Conservation (phyloP, 2,888 invertebrate species). For the Anoplius nigerrimus region DNA sequence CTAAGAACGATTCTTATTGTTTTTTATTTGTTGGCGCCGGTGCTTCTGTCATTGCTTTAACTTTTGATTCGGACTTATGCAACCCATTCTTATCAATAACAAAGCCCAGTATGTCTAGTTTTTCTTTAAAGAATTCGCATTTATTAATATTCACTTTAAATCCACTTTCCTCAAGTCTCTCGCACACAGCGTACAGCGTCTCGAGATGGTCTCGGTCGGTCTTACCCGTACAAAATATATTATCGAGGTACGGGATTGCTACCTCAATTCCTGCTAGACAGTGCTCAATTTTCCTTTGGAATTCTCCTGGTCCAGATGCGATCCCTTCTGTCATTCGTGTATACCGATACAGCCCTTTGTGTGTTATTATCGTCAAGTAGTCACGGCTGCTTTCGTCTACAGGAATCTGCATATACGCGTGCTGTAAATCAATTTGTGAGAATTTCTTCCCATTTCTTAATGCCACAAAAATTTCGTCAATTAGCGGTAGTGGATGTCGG, state of each 20-base stretch:
- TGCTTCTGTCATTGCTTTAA: conserved; percentile 47
- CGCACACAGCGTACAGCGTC: conserved; percentile 17
- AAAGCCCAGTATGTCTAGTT: conserved; percentile 53
- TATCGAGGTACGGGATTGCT: conserved; percentile 15
- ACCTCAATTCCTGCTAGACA: conserved; percentile 12
- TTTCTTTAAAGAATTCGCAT: conserved; percentile 50
- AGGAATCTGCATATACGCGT: conserved; percentile 39
- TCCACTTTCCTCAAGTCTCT: conserved; percentile 19
- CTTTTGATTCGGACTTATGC: conserved; percentile 44
- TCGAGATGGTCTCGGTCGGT: conserved; percentile 8
- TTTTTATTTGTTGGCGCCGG: conserved; percentile 43
- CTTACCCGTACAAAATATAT: conserved; percentile 17
- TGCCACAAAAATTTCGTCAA: conserved; percentile 47
- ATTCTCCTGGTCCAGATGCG: conserved; percentile 33
- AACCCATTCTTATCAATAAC: conserved; percentile 51
- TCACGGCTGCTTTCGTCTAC: conserved; percentile 18
- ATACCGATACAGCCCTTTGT: conserved; percentile 33
- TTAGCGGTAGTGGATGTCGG: conserved; percentile 55
- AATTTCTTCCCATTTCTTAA: conserved; percentile 53
- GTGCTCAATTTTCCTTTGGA: conserved; percentile 28
- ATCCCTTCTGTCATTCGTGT: conserved; percentile 36
- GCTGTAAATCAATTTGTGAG: conserved; percentile 49
- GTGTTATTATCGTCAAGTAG: conserved; percentile 32
- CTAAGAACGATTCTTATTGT: conserved; percentile 54
- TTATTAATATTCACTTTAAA: conserved; percentile 48